These are phyloP conservation scores for Saxidomus purpurata DNA, from an alignment of 1,140 invertebrate genomes.

Conservation along the genomic window DNA sequence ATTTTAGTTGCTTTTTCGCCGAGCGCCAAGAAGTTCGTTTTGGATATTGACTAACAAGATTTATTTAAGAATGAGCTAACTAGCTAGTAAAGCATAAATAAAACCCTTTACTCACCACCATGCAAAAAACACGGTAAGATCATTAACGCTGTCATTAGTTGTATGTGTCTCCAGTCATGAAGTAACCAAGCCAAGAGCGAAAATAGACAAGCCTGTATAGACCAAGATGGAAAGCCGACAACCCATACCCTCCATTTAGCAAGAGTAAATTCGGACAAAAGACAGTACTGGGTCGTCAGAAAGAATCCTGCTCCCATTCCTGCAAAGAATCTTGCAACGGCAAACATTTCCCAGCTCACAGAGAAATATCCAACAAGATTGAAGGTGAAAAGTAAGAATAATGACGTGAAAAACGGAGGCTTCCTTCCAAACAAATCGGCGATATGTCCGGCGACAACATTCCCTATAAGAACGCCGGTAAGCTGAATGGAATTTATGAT, in stretches of 20 bases:
- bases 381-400: neutral
- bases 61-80: too few relatives aligned
- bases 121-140: neutral
- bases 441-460: conserved; percentile 48
- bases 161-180: conserved; percentile 48
- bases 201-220: conserved; percentile 39
- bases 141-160: conserved; percentile 34
- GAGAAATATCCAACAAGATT: conserved; percentile 56
- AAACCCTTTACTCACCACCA: conserved; percentile 51
- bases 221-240: conserved; percentile 49
- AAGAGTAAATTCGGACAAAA: conserved; percentile 35
- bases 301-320: conserved; percentile 59
- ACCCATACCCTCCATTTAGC: conserved; percentile 49
- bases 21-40: too few relatives aligned
- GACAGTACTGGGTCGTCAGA: conserved; percentile 25
- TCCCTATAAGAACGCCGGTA: conserved; percentile 63
- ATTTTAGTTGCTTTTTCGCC: too few relatives aligned
- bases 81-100: too few relatives aligned
- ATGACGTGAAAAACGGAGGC: conserved; percentile 52
- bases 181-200: conserved; percentile 28
- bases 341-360: conserved; percentile 64
- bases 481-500: conserved; percentile 69
- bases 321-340: conserved; percentile 63
- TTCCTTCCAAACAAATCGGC: conserved; percentile 66
- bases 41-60: too few relatives aligned